Evolutionary conservation across 2,113 vertebrate genomes (phyloP).

Genomic region (Apaloderma vittatum): DNA sequence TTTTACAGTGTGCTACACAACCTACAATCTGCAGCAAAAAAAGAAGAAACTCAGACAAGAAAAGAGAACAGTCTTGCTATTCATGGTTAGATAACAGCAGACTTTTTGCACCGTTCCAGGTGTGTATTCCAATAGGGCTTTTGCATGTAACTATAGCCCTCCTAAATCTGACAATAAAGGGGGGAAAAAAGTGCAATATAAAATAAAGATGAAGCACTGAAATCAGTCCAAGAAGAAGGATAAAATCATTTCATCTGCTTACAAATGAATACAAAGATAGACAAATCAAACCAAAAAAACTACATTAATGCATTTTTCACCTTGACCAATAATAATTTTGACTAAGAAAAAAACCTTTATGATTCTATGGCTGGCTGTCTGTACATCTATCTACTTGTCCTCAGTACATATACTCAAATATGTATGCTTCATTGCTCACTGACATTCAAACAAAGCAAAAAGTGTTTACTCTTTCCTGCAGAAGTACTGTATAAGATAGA

Average conservation of each 20-base stretch:
- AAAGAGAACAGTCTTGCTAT: neutral
- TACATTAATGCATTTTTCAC: neutral
- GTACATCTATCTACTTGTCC: neutral
- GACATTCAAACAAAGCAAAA: neutral
- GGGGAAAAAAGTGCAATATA: neutral
- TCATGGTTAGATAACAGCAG: neutral
- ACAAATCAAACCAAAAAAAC: neutral
- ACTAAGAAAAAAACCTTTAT: neutral
- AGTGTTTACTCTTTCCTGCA: neutral
- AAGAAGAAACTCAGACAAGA: neutral
- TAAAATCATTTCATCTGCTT: neutral
- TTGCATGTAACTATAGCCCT: neutral
- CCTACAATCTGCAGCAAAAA: neutral
- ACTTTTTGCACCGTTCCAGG: neutral
- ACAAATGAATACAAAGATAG: neutral
- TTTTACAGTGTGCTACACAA: neutral
- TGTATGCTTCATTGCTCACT: neutral
- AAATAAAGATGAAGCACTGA: neutral
- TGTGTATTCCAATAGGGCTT: neutral
- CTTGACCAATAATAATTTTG: neutral
- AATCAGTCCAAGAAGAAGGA: neutral
- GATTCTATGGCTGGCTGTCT: neutral
- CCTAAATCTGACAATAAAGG: neutral
- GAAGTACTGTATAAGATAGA: neutral
- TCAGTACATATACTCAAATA: neutral